These are phyloP conservation scores for Enteromius afrohamiltoni DNA, from an alignment of 2,797 vertebrate species.

Conservation along the genomic window DNA sequence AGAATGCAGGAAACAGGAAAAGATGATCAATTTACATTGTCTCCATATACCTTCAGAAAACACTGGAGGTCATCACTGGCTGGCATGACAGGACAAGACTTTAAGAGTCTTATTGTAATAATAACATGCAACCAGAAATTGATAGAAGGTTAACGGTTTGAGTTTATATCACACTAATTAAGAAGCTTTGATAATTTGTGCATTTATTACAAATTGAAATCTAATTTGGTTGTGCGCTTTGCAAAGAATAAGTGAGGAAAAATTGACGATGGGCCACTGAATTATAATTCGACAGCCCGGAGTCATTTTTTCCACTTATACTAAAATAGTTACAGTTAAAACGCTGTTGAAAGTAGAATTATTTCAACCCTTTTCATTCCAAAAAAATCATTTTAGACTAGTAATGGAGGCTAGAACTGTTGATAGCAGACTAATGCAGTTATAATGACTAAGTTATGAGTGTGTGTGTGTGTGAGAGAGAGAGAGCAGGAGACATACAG, in stretches of 20 bases:
- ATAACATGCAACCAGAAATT: neutral
- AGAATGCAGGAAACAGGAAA: conserved; percentile 23
- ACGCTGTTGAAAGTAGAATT: no score
- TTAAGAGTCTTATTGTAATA: neutral
- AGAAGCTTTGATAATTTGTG: neutral
- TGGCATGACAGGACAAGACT: neutral
- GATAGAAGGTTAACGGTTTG: neutral
- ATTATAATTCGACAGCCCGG: no score
- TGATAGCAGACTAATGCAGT: no score
- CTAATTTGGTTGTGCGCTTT: neutral
- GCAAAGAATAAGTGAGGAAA: neutral
- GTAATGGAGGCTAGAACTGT: no score
- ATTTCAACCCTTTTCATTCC: no score
- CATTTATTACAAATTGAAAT: neutral
- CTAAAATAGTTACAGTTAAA: no score
- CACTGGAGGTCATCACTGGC: neutral
- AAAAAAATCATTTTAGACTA: no score
- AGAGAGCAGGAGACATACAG: no score
- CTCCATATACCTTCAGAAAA: conserved; percentile 8
- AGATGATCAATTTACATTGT: neutral
- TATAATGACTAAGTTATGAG: no score
- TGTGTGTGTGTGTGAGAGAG: no score
- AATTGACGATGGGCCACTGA: no score
- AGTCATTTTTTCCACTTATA: no score
- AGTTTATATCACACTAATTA: neutral